Conservation (phyloP, 2,888 invertebrate species). For the Amphipyra tragopoginis region DNA sequence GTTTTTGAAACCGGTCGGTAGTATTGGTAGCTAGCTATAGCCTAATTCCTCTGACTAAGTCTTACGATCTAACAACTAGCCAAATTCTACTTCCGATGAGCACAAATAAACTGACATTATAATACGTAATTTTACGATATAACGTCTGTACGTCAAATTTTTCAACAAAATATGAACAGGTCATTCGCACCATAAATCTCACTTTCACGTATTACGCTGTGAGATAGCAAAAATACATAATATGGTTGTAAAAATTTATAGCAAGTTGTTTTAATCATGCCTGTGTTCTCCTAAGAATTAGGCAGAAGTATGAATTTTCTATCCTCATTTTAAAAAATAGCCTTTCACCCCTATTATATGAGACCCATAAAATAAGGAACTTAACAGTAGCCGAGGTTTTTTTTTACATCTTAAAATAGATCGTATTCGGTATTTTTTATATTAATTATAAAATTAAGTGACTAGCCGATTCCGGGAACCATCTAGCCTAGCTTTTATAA, state of each 20-base stretch:
- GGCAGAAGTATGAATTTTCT: too few relatives aligned
- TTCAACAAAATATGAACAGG: constrained; percentile 27
- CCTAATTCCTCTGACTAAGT: neutral
- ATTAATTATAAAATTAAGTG: too few relatives aligned
- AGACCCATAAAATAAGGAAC: too few relatives aligned
- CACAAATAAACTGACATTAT: constrained; percentile 32
- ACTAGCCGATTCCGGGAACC: too few relatives aligned
- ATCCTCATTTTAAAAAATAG: too few relatives aligned
- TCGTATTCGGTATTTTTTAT: too few relatives aligned
- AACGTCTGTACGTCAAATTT: constrained; percentile 10
- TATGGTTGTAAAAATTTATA: constrained; percentile 1
- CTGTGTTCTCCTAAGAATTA: too few relatives aligned
- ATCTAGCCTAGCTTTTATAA: too few relatives aligned
- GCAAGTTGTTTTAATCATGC: too few relatives aligned
- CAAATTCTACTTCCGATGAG: constrained; percentile 3
- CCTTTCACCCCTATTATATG: too few relatives aligned
- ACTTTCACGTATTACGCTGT: constrained; percentile 37
- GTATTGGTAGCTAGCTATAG: neutral
- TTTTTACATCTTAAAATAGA: too few relatives aligned
- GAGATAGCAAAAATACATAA: constrained; percentile 30
- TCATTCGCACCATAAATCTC: constrained; percentile 33
- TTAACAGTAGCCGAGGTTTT: too few relatives aligned
- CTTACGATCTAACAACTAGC: neutral
- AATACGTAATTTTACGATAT: constrained; percentile 12
- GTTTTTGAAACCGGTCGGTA: neutral